A percentile compares a stretch with the other conserved stretches of the same genome.
These are phyloP conservation scores for Prietella phreatophila DNA, from an alignment of 2,113 vertebrate species.

Conservation along the genomic window DNA sequence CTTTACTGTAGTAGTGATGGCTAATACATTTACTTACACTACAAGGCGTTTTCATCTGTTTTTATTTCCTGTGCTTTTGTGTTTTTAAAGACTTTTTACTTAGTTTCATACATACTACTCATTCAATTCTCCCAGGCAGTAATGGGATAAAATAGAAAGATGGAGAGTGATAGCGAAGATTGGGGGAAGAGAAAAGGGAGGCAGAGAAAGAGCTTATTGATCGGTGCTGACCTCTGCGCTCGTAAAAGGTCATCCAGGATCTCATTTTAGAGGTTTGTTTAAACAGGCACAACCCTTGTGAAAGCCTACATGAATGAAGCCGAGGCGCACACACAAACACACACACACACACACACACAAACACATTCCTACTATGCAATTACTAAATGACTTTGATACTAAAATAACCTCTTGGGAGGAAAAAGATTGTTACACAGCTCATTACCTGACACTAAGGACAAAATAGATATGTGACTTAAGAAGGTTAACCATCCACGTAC, in stretches of 20 bases:
- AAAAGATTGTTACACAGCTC: neutral
- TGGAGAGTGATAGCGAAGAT: conserved; percentile 49
- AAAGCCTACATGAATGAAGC: conserved; percentile 43
- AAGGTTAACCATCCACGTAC: neutral
- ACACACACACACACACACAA: neutral
- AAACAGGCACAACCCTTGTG: conserved; percentile 62
- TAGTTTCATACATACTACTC: neutral
- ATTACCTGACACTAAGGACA: neutral
- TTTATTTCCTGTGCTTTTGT: neutral
- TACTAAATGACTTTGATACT: conserved; percentile 7
- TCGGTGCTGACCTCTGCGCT: conserved; percentile 74
- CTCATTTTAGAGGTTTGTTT: conserved; percentile 72
- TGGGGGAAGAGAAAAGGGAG: conserved; percentile 55
- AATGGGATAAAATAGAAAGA: conserved; percentile 36
- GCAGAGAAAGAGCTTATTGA: conserved; percentile 71
- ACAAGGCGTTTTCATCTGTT: neutral
- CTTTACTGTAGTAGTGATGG: neutral
- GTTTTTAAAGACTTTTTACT: neutral
- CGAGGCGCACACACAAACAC: neutral
- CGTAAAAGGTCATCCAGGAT: conserved; percentile 71
- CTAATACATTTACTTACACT: neutral
- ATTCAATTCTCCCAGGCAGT: neutral
- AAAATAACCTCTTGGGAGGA: neutral
- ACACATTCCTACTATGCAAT: neutral
- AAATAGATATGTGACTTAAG: neutral